phyloP scores from a whole-genome alignment of 53 echinoderm and acorn worm species.

The Crossaster papposus region DNA sequence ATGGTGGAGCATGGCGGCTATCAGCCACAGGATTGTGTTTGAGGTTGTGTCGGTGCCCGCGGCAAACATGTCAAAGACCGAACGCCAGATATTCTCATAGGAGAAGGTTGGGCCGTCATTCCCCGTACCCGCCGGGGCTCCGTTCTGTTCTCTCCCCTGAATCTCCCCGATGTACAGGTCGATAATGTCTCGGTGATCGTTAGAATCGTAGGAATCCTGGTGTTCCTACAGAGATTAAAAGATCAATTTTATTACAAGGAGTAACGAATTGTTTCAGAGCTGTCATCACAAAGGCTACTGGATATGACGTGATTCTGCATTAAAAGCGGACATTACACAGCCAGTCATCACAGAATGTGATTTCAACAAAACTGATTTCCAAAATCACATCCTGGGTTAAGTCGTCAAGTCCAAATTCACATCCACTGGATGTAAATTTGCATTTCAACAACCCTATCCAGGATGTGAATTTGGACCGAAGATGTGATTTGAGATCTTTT shows the following conservation, averaged over 20 bases:
- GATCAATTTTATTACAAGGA: background rate
- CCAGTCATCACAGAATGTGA: no score
- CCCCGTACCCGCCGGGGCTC: background rate
- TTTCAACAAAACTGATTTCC: no score
- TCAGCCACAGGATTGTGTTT: constrained; percentile 40
- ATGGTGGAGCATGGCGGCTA: background rate
- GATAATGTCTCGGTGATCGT: constrained; percentile 17
- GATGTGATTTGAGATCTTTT: no score
- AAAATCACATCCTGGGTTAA: no score
- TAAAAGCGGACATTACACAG: no score
- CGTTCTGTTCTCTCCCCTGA: background rate
- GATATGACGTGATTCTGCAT: no score
- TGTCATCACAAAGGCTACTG: no score
- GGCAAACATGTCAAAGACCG: constrained; percentile 35
- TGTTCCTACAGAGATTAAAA: constrained; percentile 4
- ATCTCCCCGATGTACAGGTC: constrained; percentile 39
- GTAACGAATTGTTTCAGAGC: no score
- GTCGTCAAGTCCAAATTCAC: no score
- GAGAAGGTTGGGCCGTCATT: background rate
- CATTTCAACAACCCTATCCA: no score
- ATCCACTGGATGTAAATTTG: no score
- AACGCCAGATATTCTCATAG: background rate
- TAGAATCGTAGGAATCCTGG: constrained; percentile 16
- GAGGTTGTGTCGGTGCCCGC: constrained; percentile 59
- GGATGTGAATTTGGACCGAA: no score